Percentiles rank a stretch among this genome's conserved stretches.
Evolutionary conservation across 2,113 vertebrate genomes (phyloP).

Genomic region (Pimephales promelas): DNA sequence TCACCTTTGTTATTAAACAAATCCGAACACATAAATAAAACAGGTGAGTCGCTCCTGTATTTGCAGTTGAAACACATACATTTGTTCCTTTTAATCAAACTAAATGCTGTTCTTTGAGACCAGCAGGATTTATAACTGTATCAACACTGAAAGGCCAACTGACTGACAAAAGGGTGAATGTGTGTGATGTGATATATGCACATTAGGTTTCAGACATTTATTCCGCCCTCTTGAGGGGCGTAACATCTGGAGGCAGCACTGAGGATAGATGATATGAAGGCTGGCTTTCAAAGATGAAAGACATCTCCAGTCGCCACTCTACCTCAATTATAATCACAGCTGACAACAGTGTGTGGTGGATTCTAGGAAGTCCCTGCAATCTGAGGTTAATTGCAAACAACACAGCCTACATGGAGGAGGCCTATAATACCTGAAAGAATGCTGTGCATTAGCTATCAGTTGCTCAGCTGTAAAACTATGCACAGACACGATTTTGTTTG

Average conservation of each 20-base stretch:
- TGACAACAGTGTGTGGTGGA: slow-evolving; percentile 5
- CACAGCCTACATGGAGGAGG: background rate
- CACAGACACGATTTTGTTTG: background rate
- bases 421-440: background rate
- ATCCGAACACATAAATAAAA: background rate
- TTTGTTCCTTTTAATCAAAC: background rate
- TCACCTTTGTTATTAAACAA: background rate
- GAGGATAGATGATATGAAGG: slow-evolving; percentile 16
- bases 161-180: background rate
- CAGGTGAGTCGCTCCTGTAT: background rate
- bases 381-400: slow-evolving; percentile 12
- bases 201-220: background rate
- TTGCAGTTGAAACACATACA: background rate
- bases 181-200: background rate
- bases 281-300: slow-evolving; percentile 9
- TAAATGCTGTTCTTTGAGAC: background rate
- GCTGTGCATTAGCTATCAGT: background rate
- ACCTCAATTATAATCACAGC: slow-evolving; percentile 11
- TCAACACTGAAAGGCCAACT: background rate
- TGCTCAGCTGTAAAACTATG: background rate
- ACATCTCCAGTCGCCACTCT: background rate
- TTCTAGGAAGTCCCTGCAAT: background rate
- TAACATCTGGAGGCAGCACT: slow-evolving; percentile 6
- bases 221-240: background rate
- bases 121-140: background rate